Evolutionary conservation across 2,797 vertebrate genomes (phyloP).

Genomic region (Tympanoctomys barrerae): DNA sequence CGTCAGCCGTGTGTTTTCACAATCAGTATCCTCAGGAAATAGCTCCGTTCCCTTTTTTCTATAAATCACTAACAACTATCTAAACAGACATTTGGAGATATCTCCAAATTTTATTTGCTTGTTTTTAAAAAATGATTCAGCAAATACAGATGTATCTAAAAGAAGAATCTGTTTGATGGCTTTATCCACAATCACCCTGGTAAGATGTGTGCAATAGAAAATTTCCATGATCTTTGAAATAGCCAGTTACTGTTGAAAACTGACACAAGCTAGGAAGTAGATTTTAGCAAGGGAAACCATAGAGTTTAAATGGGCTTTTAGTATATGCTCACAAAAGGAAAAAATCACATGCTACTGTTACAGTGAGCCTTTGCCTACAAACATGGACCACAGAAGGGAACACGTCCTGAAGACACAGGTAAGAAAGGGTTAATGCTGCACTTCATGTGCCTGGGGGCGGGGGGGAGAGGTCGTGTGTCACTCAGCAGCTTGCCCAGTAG

Average conservation of each 20-base stretch:
- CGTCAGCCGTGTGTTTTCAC: not conserved
- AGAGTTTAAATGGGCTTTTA: slow-evolving; percentile 76
- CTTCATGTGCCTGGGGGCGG: slow-evolving; percentile 76
- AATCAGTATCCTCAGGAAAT: not conserved
- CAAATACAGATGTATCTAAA: slow-evolving; percentile 58
- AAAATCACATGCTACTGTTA: slow-evolving; percentile 34
- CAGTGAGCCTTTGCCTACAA: not conserved
- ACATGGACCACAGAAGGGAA: slow-evolving; percentile 53
- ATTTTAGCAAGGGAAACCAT: slow-evolving; percentile 74
- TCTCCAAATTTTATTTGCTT: not conserved
- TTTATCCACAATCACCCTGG: not conserved
- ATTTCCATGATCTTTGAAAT: slow-evolving; percentile 61
- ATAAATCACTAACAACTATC: not conserved
- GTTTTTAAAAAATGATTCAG: slow-evolving; percentile 38
- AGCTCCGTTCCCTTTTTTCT: slow-evolving; percentile 34
- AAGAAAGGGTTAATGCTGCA: slow-evolving; percentile 75
- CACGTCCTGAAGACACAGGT: slow-evolving; percentile 68
- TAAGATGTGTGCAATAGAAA: not conserved
- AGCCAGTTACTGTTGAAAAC: slow-evolving; percentile 65
- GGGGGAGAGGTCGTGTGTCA: slow-evolving; percentile 46
- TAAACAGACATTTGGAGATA: slow-evolving; percentile 45
- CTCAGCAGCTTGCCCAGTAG: slow-evolving; percentile 72
- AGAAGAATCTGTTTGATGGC: not conserved
- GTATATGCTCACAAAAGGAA: slow-evolving; percentile 59
- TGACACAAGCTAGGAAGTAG: not conserved